These are phyloP conservation scores for Dioctria linearis DNA, from an alignment of 2,888 invertebrate genomes.

Conservation along the genomic window DNA sequence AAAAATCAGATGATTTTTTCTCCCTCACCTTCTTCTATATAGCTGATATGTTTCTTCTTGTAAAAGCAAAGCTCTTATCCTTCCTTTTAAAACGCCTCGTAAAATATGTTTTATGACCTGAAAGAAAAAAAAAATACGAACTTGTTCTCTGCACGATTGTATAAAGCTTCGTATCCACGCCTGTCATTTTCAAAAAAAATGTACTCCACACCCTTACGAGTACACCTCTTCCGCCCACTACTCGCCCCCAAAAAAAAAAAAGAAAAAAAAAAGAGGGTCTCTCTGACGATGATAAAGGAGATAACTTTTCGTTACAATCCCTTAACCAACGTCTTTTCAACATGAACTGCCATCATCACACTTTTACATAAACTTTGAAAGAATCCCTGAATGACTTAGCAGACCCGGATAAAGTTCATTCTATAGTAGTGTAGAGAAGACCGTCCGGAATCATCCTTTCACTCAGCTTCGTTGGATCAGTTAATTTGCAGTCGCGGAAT, in stretches of 20 bases:
- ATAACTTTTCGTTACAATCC: slow-evolving; percentile 40
- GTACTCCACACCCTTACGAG: neutral
- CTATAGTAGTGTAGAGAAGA: slow-evolving; percentile 10
- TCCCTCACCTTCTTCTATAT: neutral
- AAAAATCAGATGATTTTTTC: slow-evolving; percentile 17
- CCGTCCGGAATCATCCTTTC: slow-evolving; percentile 27
- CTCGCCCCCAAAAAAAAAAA: too few species aligned
- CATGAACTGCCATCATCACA: slow-evolving; percentile 48
- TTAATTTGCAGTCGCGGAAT: slow-evolving; percentile 43
- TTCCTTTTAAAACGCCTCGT: slow-evolving; percentile 42
- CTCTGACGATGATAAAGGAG: slow-evolving; percentile 42
- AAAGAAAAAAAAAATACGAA: slow-evolving; percentile 13
- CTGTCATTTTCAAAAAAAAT: slow-evolving; percentile 31
- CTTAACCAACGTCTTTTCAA: slow-evolving; percentile 30
- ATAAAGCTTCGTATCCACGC: slow-evolving; percentile 19
- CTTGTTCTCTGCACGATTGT: slow-evolving; percentile 27
- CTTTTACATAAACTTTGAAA: slow-evolving; percentile 46
- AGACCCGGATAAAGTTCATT: slow-evolving; percentile 38
- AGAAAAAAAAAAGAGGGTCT: slow-evolving; percentile 3
- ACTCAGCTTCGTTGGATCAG: slow-evolving; percentile 38
- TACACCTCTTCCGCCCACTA: neutral
- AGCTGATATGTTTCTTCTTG: slow-evolving; percentile 2
- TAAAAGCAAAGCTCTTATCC: slow-evolving; percentile 22
- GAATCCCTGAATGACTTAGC: slow-evolving; percentile 47
- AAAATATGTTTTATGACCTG: slow-evolving; percentile 47